Conservation (phyloP, 2,888 invertebrate species). For the Nephrotoma appendiculata region DNA sequence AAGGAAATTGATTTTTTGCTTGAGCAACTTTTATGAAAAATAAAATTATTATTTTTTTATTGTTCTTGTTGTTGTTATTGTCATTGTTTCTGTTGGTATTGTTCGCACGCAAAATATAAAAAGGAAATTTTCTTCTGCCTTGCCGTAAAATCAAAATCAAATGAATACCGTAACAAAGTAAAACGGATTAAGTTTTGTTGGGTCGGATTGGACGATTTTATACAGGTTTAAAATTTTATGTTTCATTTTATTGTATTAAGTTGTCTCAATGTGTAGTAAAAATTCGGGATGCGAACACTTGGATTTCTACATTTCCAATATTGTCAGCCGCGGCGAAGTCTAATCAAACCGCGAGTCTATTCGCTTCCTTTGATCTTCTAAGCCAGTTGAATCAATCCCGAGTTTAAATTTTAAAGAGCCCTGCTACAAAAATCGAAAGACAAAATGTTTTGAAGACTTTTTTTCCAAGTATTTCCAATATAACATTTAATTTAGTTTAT, state of each 20-base stretch:
- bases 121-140: neutral
- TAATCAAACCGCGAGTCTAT: no score
- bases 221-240: neutral
- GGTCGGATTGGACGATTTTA: neutral
- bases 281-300: no score
- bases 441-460: no score
- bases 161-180: neutral
- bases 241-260: neutral
- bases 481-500: no score
- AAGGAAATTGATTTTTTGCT: neutral
- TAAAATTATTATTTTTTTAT: neutral
- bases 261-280: no score
- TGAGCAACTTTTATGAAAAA: neutral
- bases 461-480: no score
- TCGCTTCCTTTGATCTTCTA: no score
- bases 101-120: neutral
- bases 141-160: neutral
- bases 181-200: neutral
- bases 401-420: no score
- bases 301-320: no score
- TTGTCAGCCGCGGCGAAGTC: no score
- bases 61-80: neutral
- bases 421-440: no score
- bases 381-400: no score
- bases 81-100: neutral